A percentile compares a stretch with the other conserved stretches of the same genome.
Conservation (phyloP, 2,797 vertebrate genomes). For the Danio choprae region DNA sequence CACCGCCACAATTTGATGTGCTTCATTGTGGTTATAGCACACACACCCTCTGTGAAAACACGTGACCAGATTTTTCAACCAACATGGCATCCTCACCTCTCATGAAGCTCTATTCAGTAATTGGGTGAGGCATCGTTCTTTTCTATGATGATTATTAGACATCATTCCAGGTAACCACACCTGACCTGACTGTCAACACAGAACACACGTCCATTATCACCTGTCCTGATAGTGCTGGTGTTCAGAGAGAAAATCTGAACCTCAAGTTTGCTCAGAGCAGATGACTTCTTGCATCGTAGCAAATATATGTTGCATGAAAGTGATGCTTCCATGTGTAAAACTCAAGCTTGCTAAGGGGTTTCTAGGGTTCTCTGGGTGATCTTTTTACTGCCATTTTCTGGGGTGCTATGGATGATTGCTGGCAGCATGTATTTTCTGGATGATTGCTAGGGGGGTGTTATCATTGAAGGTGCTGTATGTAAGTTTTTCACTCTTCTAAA, state of each 20-base stretch:
- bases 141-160: slow-evolving; percentile 63
- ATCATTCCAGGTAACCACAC: slow-evolving; percentile 53
- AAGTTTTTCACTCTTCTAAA: too few species aligned
- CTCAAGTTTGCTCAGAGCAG: neutral
- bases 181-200: slow-evolving; percentile 29
- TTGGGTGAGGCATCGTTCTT: slow-evolving; percentile 43
- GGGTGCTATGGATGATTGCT: neutral
- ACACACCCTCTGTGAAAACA: slow-evolving; percentile 33
- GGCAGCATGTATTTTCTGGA: neutral
- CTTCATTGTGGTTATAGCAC: slow-evolving; percentile 21
- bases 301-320: neutral
- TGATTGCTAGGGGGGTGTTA: neutral
- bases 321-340: neutral
- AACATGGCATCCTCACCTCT: slow-evolving; percentile 4
- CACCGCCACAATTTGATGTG: neutral
- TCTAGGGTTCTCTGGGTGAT: neutral
- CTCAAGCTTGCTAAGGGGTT: neutral
- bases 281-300: neutral
- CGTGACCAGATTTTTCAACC: neutral
- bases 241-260: neutral
- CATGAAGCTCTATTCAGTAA: slow-evolving; percentile 9
- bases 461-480: too few species aligned
- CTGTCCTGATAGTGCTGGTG: neutral
- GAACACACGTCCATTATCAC: neutral
- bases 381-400: neutral